Evolutionary conservation across 1,140 invertebrate species (phyloP), one percentile per base, ranked within the genome.

Genomic region (Bathynomus jamesi): DNA sequence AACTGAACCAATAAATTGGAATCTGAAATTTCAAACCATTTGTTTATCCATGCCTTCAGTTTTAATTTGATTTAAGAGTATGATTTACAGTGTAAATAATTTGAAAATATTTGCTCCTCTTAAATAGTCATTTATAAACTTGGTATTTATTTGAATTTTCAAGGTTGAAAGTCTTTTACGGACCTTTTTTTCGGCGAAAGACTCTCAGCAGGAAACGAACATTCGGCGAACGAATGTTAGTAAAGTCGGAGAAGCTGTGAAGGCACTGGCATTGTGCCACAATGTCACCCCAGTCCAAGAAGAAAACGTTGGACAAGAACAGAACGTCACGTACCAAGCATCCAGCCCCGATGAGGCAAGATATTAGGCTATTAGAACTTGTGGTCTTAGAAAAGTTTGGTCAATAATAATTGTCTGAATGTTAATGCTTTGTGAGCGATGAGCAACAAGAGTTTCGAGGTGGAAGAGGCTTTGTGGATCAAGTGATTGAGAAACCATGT

Each of bases 241-340:
- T 53, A 85, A 93, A 53, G 89, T 96, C 89, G 85, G 73, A 28
- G 92, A 98, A 78, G 93, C 94, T 0, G 94, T 99, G 5, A 89
- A 94, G 78, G 95, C 96, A 0, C 83, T 99, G 13, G 96, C 96
- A 0, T 83, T 99, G 4, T 99, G 98, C 83, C 97, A 99, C 81
- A 99, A 99, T 83, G 98, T 99, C 0, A 99, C 98, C 0, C 98
- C 98, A 0, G 94, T 98, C 4, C 94, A 92, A 80, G 95, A 76
- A 28, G 70, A 73, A 62, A 78, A 78, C 46, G 66, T 67, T 60
- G 78, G 74, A 40, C 84, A 88, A 76, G 85, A 89, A 81, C 86
- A 88, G 81, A 84, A 83, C 70, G 83, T 86, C 13, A 81, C 81
- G 0, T 89, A 92, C 80, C 91, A 94, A 83, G 97, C 97, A 0